Percentiles rank a stretch among this genome's conserved stretches.
Conservation (phyloP, 1,140 invertebrate species). For the Neodiprion fabricii region DNA sequence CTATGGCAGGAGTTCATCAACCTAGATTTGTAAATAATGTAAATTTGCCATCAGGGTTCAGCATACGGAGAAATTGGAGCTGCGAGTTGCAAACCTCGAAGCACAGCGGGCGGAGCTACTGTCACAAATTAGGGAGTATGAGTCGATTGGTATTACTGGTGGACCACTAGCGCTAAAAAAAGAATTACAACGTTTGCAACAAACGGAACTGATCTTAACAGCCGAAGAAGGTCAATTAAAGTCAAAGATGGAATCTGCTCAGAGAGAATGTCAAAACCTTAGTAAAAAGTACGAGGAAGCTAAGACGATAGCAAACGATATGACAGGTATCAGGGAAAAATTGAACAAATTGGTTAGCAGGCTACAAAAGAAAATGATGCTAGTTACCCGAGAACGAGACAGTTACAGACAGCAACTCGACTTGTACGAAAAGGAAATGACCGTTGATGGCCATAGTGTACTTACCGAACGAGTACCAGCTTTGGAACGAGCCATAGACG, state of each 20-base stretch:
- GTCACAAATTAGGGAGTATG: constrained; percentile 48
- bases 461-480: constrained; percentile 47
- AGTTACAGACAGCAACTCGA: constrained; percentile 78
- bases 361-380: constrained; percentile 63
- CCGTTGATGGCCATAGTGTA: constrained; percentile 37
- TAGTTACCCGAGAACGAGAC: constrained; percentile 80
- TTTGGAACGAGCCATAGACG: constrained; percentile 49
- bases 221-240: constrained; percentile 52
- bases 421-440: constrained; percentile 81
- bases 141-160: constrained; percentile 50
- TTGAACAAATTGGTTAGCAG: constrained; percentile 58
- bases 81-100: constrained; percentile 45
- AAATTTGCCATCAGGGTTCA: constrained; percentile 39
- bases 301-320: constrained; percentile 47
- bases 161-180: constrained; percentile 45
- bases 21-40: background rate
- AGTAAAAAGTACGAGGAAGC: constrained; percentile 50
- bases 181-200: constrained; percentile 55
- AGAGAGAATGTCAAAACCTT: constrained; percentile 42
- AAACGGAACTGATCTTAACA: constrained; percentile 47
- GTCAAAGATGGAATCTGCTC: constrained; percentile 44
- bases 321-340: constrained; percentile 47
- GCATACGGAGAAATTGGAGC: constrained; percentile 50
- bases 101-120: constrained; percentile 41
- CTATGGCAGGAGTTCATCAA: constrained; percentile 10